A percentile compares a stretch with the other conserved stretches of the same genome.
Conservation (phyloP, 2,888 invertebrate species). For the Dicyrtomina minuta region DNA sequence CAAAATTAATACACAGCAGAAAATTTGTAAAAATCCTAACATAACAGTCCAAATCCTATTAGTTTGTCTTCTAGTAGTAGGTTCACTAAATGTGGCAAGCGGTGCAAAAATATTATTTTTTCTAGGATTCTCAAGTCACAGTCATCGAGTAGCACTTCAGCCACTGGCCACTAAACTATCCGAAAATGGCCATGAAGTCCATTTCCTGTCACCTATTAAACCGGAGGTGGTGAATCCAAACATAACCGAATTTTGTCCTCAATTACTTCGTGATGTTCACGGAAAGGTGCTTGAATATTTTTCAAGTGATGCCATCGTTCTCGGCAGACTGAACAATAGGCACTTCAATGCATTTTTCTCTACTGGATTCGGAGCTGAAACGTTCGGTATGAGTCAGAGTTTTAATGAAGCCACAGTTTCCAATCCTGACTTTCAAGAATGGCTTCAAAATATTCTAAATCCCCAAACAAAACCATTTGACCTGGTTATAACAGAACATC, state of each 20-base stretch:
- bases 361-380: background rate
- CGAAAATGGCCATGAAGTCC: slow-evolving; percentile 2
- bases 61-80: too few relatives aligned
- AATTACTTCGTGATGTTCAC: background rate
- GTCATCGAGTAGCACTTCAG: slow-evolving; percentile 3
- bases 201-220: background rate
- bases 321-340: background rate
- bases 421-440: background rate
- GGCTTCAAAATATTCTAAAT: background rate
- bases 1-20: too few relatives aligned
- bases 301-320: background rate
- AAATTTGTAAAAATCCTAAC: too few relatives aligned
- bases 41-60: too few relatives aligned
- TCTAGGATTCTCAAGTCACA: background rate
- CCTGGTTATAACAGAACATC: background rate
- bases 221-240: background rate
- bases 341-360: background rate
- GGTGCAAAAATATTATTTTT: slow-evolving; percentile 9
- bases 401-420: background rate
- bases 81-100: too few relatives aligned
- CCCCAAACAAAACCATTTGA: too few relatives aligned
- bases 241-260: slow-evolving; percentile 4
- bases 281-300: too few relatives aligned
- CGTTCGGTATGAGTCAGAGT: background rate
- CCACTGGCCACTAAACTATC: slow-evolving; percentile 1